Conservation (phyloP, 2,113 vertebrate species). For the Cyanoderma ruficeps region DNA sequence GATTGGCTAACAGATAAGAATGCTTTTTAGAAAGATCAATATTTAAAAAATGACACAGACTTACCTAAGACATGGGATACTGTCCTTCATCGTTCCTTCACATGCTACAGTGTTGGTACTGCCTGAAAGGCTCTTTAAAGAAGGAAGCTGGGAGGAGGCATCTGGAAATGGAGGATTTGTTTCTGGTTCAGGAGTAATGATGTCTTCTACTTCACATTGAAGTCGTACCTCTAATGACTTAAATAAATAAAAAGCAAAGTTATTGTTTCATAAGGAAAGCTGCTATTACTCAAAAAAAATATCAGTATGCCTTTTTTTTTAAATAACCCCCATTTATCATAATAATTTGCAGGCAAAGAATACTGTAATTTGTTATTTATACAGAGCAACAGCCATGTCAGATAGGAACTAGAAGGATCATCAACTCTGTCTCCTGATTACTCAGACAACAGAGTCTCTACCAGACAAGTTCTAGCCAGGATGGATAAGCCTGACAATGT, state of each 20-base stretch:
- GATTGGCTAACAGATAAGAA: neutral
- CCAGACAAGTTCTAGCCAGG: neutral
- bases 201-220: conserved; percentile 90
- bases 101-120: conserved; percentile 85
- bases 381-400: neutral
- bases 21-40: neutral
- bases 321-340: neutral
- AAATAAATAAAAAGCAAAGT: conserved; percentile 51
- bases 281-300: neutral
- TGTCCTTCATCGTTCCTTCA: conserved; percentile 85
- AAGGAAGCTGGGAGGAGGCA: conserved; percentile 84
- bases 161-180: conserved; percentile 86
- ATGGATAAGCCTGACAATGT: neutral
- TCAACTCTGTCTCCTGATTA: neutral
- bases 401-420: neutral
- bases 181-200: conserved; percentile 91
- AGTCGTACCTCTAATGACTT: conserved; percentile 92
- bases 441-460: neutral
- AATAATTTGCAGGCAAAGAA: neutral
- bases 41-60: neutral
- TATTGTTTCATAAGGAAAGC: conserved; percentile 2
- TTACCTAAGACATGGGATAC: conserved; percentile 90
- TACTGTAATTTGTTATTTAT: neutral
- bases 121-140: conserved; percentile 80
- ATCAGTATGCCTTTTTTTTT: neutral